Percentiles rank a stretch among this genome's conserved stretches.
Evolutionary conservation across 1,140 invertebrate species (phyloP).

Genomic region (Neoseiulus cucumeris): DNA sequence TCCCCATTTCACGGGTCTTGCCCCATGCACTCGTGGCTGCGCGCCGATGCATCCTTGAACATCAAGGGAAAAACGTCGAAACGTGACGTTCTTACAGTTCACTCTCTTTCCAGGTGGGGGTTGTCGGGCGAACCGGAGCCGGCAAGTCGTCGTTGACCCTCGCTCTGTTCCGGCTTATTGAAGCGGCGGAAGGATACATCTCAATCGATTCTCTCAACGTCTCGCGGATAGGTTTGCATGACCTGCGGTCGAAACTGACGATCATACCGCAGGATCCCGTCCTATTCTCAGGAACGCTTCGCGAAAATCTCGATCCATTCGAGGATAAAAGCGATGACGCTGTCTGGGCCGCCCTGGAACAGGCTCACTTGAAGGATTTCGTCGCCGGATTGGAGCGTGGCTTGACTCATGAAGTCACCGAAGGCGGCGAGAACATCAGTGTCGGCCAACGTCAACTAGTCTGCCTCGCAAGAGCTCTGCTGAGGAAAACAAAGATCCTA

Average conservation of each 20-base stretch:
- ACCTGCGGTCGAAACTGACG: slow-evolving; percentile 50
- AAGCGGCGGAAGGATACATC: slow-evolving; percentile 31
- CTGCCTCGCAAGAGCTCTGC: slow-evolving; percentile 27
- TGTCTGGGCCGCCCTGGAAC: slow-evolving; percentile 55
- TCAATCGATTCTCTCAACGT: slow-evolving; percentile 46
- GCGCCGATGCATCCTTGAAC: too few species aligned
- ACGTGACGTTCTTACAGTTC: neutral
- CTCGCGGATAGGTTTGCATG: slow-evolving; percentile 40
- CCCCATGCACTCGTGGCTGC: too few species aligned
- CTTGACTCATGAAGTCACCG: slow-evolving; percentile 52
- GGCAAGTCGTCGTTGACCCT: slow-evolving; percentile 34
- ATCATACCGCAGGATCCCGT: slow-evolving; percentile 18
- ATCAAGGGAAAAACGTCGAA: too few species aligned
- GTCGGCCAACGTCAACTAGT: slow-evolving; percentile 29
- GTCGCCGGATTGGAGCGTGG: slow-evolving; percentile 45
- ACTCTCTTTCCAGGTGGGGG: slow-evolving; percentile 35
- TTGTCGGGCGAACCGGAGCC: slow-evolving; percentile 37
- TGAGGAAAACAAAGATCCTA: slow-evolving; percentile 35
- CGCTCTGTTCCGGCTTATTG: slow-evolving; percentile 34
- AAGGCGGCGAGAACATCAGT: slow-evolving; percentile 64
- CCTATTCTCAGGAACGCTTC: slow-evolving; percentile 58
- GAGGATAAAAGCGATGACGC: slow-evolving; percentile 46
- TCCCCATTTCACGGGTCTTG: too few species aligned
- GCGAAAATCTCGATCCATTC: slow-evolving; percentile 26
- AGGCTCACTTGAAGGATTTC: slow-evolving; percentile 53